Percentiles rank a stretch among this genome's conserved stretches.
Conservation (phyloP, 2,888 invertebrate species). For the Heliconius ismenius region DNA sequence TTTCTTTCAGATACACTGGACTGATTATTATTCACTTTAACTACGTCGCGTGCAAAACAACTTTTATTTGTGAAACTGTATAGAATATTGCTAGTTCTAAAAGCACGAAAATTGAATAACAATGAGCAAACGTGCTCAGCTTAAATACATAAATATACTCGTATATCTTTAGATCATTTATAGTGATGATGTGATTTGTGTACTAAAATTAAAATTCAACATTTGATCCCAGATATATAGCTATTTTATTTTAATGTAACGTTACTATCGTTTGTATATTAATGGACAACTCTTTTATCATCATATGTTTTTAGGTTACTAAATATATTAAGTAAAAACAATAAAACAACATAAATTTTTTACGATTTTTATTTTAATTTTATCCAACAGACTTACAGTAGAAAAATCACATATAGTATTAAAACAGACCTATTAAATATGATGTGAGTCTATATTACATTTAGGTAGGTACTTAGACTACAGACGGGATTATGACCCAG, state of each 20-base stretch:
- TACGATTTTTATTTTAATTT: slow-evolving; percentile 72
- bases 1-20: background rate
- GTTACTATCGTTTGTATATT: background rate
- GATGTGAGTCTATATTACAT: slow-evolving; percentile 83
- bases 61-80: slow-evolving; percentile 9
- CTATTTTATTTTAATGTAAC: background rate
- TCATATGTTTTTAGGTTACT: background rate
- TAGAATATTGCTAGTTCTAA: slow-evolving; percentile 18
- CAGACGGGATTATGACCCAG: slow-evolving; percentile 81
- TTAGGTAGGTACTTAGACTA: slow-evolving; percentile 81
- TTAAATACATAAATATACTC: background rate
- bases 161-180: background rate
- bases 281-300: background rate
- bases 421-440: slow-evolving; percentile 81
- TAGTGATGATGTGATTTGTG: background rate
- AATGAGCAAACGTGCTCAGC: slow-evolving; percentile 25
- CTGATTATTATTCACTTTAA: background rate
- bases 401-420: slow-evolving; percentile 80
- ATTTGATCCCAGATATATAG: background rate
- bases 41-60: background rate
- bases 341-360: slow-evolving; percentile 36
- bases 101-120: slow-evolving; percentile 31
- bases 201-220: background rate
- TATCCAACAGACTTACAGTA: slow-evolving; percentile 82
- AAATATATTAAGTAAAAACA: slow-evolving; percentile 13